A percentile compares a stretch with the other conserved stretches of the same genome.
These are phyloP conservation scores for Neodon shergylaensis DNA, from an alignment of 2,113 vertebrate genomes.

Conservation along the genomic window DNA sequence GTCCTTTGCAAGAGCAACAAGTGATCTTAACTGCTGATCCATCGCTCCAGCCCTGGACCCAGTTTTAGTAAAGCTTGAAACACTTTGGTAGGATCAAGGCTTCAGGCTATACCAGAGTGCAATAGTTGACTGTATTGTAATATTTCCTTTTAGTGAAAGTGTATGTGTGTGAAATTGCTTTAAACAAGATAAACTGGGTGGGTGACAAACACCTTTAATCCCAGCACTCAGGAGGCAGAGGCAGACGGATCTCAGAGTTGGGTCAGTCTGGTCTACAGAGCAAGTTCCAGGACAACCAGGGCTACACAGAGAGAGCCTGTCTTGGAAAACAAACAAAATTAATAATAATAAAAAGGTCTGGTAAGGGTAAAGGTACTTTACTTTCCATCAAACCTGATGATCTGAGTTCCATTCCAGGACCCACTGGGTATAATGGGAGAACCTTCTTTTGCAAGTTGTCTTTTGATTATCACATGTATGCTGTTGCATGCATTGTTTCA, in stretches of 20 bases:
- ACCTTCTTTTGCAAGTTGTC: not conserved
- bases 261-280: not conserved
- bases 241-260: not conserved
- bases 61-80: not conserved
- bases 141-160: slow-evolving; percentile 35
- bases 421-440: not conserved
- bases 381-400: not conserved
- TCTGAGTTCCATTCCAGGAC: not conserved
- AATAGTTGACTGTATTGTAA: not conserved
- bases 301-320: not conserved
- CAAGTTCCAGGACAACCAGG: not conserved
- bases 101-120: not conserved
- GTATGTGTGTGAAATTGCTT: not conserved
- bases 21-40: not conserved
- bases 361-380: not conserved
- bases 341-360: not conserved
- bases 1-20: not conserved
- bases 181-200: not conserved
- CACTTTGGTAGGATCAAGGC: not conserved
- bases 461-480: not conserved
- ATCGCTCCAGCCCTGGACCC: not conserved
- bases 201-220: not conserved
- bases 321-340: not conserved
- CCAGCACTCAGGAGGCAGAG: not conserved
- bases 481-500: not conserved